phyloP scores from a whole-genome alignment of 2,113 vertebrate genomes.

The Neolamprologus fasciatus region DNA sequence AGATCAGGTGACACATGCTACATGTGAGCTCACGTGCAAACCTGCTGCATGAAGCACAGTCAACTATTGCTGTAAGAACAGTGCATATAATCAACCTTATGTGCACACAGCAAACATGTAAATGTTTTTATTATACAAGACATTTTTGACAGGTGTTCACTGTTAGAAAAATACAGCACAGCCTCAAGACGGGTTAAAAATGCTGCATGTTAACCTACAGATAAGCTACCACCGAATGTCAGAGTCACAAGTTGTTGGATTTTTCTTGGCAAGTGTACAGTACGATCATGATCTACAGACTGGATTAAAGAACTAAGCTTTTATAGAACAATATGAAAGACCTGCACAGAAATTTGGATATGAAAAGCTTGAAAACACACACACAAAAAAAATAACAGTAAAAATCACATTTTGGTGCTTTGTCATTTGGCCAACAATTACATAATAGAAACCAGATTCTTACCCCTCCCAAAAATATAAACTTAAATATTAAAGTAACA shows the following conservation, averaged over 20 bases:
- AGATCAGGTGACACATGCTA: background rate
- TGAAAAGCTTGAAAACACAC: background rate
- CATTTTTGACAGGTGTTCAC: conserved; percentile 38
- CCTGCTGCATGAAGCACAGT: background rate
- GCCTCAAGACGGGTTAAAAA: conserved; percentile 14
- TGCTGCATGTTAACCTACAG: conserved; percentile 4
- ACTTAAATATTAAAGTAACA: background rate
- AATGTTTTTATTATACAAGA: conserved; percentile 45
- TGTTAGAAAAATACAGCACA: conserved; percentile 19
- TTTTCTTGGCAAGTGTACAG: background rate
- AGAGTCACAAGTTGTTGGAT: background rate
- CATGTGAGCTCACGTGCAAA: background rate
- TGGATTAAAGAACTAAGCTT: background rate
- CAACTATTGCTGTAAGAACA: background rate
- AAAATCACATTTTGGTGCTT: background rate
- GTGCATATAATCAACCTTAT: background rate
- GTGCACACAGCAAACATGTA: conserved; percentile 11
- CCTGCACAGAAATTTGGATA: background rate
- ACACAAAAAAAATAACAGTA: background rate
- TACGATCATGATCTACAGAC: background rate
- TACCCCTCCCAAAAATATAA: background rate
- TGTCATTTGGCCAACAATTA: background rate
- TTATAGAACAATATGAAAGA: conserved; percentile 25
- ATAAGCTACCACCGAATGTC: background rate
- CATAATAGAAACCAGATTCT: background rate